A percentile compares a stretch with the other conserved stretches of the same genome.
Conservation (phyloP, 2,888 invertebrate species). For the Notodonta ziczac region DNA sequence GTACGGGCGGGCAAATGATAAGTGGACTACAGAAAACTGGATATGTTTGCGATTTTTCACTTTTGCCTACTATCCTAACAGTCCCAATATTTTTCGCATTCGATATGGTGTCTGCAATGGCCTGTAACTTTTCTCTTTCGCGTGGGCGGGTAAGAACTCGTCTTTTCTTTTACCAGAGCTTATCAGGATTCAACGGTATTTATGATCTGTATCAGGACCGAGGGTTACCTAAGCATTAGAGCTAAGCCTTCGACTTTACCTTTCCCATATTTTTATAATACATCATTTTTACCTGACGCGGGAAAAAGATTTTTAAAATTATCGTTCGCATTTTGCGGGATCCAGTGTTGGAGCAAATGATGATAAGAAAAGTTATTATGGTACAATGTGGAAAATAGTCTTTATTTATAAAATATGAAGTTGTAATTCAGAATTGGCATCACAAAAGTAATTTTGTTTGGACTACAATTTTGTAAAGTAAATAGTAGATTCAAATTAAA, state of each 20-base stretch:
- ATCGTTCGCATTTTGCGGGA: not conserved
- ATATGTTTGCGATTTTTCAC: too few relatives aligned
- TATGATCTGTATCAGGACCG: constrained; percentile 62
- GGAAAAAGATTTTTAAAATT: constrained; percentile 26
- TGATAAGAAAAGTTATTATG: too few relatives aligned
- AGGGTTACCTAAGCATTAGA: constrained; percentile 59
- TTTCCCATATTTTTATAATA: constrained; percentile 57
- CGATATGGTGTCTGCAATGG: not conserved
- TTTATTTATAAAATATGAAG: too few relatives aligned
- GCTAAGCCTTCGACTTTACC: constrained; percentile 65
- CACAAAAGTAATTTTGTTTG: too few relatives aligned
- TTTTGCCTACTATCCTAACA: constrained; percentile 1
- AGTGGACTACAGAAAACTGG: too few relatives aligned
- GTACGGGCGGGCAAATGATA: too few relatives aligned
- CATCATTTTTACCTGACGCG: constrained; percentile 46
- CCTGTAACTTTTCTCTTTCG: constrained; percentile 18
- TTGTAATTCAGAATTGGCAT: too few relatives aligned
- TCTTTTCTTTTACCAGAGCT: constrained; percentile 59
- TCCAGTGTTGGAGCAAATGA: not conserved
- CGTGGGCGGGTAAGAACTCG: constrained; percentile 33
- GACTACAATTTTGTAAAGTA: too few relatives aligned
- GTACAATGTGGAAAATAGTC: too few relatives aligned
- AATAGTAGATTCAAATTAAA: too few relatives aligned
- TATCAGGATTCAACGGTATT: constrained; percentile 68
- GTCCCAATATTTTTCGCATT: constrained; percentile 10